Base-by-base conservation (phyloP, 2,888 invertebrate genomes). In the Tetragnatha montana region DNA sequence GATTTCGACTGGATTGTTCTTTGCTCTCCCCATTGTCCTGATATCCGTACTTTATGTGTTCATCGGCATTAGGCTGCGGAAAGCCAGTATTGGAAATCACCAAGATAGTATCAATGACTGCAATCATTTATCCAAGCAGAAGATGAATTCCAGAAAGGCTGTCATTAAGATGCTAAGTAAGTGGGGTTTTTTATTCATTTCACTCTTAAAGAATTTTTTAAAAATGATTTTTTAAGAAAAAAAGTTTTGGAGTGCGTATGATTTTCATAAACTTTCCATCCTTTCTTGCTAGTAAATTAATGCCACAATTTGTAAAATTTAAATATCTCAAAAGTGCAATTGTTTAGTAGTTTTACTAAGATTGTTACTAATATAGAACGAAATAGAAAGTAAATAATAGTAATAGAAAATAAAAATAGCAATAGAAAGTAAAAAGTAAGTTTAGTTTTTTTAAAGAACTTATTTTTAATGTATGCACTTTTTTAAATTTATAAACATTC, bases 1-100 rank as follows among this genome's bases (percentile, higher is more conserved):
- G 93, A 95, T 97, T 92, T 97, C 97, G 51, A 95, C 96, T 0
- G 93, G 95, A 93, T 94, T 97, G 92, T 97, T 97, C 94, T 98
- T 98, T 93, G 95, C 97, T 69, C 49, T 91, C n/a, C 98, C 97
- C 0, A 97, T 97, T 97, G 96, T 96, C 50, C 94, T 97, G 91
- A 97, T 98, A 93, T 96, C 95, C 60, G 96, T 97, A 91, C 94
- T 98, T 90, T 98, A 98, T 93, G 92, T 93, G 17, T 91, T 93
- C 50, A 94, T 94, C 85, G 94, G 93, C 0, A 49, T 92, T 68
- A 91, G 92, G 19, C 88, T 92, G 50, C 71, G 92, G 47, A 87
- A 84, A 47, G 83, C 76, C 8, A 82, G 87, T 47, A 74, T 87
- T 17, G 86, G 86, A 47, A 83, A 69, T 50, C 86, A 82, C 0